Evolutionary conservation across 1,140 invertebrate genomes (phyloP).

Genomic region (Trichomalopsis sarcophagae): DNA sequence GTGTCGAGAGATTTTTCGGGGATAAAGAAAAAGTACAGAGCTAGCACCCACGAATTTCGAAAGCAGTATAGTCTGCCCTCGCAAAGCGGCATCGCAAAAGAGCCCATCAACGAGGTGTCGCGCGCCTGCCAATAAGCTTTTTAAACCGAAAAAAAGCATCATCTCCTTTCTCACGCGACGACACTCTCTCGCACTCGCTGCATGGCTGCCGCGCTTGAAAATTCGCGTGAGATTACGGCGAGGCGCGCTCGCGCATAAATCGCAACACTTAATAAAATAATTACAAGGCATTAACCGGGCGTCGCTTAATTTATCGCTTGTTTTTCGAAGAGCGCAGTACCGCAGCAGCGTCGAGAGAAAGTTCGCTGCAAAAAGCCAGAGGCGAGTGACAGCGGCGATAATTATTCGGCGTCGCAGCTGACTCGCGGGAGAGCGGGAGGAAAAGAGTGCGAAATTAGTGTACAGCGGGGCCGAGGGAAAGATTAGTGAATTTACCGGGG

Average conservation of each 20-base stretch:
- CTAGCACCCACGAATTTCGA: background rate
- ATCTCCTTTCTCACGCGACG: slow-evolving; percentile 2
- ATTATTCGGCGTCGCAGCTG: slow-evolving; percentile 48
- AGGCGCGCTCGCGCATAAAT: slow-evolving; percentile 60
- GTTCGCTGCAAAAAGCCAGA: background rate
- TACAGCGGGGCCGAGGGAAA: background rate
- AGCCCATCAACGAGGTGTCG: slow-evolving; percentile 48
- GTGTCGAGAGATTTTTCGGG: no score
- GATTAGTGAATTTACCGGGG: slow-evolving; percentile 61
- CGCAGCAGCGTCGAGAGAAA: background rate
- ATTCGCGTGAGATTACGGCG: slow-evolving; percentile 56
- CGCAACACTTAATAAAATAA: slow-evolving; percentile 64
- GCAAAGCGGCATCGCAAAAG: background rate
- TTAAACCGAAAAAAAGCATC: background rate
- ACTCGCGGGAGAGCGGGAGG: slow-evolving; percentile 49
- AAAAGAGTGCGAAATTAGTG: slow-evolving; percentile 53
- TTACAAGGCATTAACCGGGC: slow-evolving; percentile 54
- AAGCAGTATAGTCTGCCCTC: background rate
- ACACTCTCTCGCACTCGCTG: background rate
- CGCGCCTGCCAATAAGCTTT: background rate
- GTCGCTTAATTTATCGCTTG: slow-evolving; percentile 29
- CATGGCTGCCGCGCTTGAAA: slow-evolving; percentile 46
- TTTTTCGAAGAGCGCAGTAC: background rate
- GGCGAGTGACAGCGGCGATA: slow-evolving; percentile 36
- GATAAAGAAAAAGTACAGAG: no score